Evolutionary conservation across 2,113 vertebrate species (phyloP).

Genomic region (Saguinus midas): DNA sequence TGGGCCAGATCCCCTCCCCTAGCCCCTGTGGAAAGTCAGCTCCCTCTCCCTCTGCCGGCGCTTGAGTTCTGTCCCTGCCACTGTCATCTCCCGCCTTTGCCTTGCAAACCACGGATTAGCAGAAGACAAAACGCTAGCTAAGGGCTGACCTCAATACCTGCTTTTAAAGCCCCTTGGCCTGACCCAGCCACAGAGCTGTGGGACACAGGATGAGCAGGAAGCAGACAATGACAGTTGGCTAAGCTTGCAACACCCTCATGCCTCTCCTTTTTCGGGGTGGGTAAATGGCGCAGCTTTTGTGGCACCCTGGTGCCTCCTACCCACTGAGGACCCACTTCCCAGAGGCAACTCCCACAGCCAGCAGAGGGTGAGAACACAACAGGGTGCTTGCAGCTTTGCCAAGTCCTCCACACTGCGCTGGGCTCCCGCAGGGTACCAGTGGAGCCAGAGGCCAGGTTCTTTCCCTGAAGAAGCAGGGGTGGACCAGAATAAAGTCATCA

Average conservation of each 20-base stretch:
- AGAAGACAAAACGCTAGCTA: conserved; percentile 47
- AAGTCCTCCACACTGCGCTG: not conserved
- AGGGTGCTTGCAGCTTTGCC: not conserved
- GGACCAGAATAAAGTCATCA: not conserved
- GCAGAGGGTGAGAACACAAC: not conserved
- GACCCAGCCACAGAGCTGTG: not conserved
- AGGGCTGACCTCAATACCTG: conserved; percentile 17
- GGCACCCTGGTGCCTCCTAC: not conserved
- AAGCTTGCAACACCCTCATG: not conserved
- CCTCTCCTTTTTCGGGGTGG: not conserved
- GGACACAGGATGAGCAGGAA: not conserved
- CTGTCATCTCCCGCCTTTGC: conserved; percentile 49
- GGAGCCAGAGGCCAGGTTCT: not conserved
- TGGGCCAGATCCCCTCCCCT: conserved; percentile 45
- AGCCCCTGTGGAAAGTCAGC: not conserved
- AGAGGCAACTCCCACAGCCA: not conserved
- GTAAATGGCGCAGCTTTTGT: not conserved
- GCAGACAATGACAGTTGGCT: no score
- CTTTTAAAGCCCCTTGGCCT: conserved; percentile 1
- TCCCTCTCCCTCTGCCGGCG: not conserved
- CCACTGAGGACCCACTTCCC: not conserved
- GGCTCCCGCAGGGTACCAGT: not conserved
- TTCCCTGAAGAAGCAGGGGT: not conserved
- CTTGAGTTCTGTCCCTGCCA: conserved; percentile 6
- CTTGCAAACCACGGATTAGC: conserved; percentile 59